phyloP scores from a whole-genome alignment of 2,888 invertebrate species.

The Perizoma affinitatum region DNA sequence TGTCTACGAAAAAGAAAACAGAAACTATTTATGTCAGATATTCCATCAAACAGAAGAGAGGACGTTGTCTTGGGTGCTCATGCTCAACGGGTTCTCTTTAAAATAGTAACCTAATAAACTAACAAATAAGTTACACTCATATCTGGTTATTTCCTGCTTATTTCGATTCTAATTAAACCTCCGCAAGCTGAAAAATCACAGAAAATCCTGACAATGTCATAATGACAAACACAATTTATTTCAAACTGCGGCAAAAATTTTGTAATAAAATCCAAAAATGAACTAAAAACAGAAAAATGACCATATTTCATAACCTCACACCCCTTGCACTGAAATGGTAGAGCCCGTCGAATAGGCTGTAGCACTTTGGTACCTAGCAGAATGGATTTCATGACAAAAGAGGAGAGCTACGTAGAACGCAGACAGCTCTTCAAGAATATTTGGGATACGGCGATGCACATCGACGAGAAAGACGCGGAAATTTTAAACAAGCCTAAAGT shows the following conservation, averaged over 20 bases:
- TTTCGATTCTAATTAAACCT: not conserved
- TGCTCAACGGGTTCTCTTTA: too few relatives aligned
- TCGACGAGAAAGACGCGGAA: constrained; percentile 57
- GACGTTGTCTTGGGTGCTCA: too few relatives aligned
- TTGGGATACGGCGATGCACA: constrained; percentile 64
- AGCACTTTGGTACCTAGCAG: constrained; percentile 2
- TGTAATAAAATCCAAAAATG: constrained; percentile 15
- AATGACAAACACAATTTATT: constrained; percentile 4
- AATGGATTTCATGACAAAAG: constrained; percentile 53
- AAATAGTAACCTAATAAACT: too few relatives aligned
- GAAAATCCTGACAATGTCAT: constrained; percentile 7
- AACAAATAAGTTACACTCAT: too few relatives aligned
- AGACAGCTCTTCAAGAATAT: constrained; percentile 70
- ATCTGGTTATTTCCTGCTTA: too few relatives aligned
- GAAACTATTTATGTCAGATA: too few relatives aligned
- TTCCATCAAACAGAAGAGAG: too few relatives aligned
- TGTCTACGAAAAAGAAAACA: too few relatives aligned
- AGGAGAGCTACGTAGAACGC: constrained; percentile 67
- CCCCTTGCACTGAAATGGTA: constrained; percentile 14
- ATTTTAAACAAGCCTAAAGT: constrained; percentile 65
- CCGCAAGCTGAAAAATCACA: constrained; percentile 1
- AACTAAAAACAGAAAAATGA: constrained; percentile 14
- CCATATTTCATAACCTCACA: not conserved
- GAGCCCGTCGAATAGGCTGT: constrained; percentile 7
- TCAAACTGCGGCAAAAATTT: constrained; percentile 4